These are phyloP conservation scores for Syngnathus rostellatus DNA, from an alignment of 2,797 vertebrate genomes.

Conservation along the genomic window DNA sequence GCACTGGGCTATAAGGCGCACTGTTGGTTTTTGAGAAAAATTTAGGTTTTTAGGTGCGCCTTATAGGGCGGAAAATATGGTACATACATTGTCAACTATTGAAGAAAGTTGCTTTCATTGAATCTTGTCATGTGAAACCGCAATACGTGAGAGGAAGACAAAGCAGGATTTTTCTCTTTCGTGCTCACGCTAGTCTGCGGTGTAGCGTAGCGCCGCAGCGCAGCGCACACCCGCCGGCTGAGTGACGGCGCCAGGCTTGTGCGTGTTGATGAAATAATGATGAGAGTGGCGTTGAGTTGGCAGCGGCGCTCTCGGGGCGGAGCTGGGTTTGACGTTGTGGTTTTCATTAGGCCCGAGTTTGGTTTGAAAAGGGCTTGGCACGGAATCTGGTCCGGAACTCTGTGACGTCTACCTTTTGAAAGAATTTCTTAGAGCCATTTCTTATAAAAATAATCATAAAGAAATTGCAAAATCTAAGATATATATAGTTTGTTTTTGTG, in stretches of 20 bases:
- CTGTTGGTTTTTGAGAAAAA: no score
- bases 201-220: constrained; percentile 45
- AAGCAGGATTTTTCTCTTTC: constrained; percentile 23
- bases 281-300: constrained; percentile 50
- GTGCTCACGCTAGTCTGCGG: constrained; percentile 38
- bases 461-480: not conserved
- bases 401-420: constrained; percentile 36
- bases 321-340: constrained; percentile 66
- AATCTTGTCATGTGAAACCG: constrained; percentile 16
- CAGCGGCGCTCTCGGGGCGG: constrained; percentile 36
- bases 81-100: constrained; percentile 6
- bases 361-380: constrained; percentile 38
- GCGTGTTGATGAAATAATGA: constrained; percentile 57
- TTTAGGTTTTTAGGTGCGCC: no score
- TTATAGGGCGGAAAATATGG: no score
- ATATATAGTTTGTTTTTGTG: not conserved
- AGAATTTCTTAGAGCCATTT: not conserved
- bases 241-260: constrained; percentile 49
- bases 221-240: constrained; percentile 39
- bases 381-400: constrained; percentile 53
- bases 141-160: not conserved
- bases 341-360: constrained; percentile 57
- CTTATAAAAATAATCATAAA: no score
- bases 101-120: constrained; percentile 20
- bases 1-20: no score